Conservation (phyloP, 2,113 vertebrate species). For the Rhinoptilus africanus region DNA sequence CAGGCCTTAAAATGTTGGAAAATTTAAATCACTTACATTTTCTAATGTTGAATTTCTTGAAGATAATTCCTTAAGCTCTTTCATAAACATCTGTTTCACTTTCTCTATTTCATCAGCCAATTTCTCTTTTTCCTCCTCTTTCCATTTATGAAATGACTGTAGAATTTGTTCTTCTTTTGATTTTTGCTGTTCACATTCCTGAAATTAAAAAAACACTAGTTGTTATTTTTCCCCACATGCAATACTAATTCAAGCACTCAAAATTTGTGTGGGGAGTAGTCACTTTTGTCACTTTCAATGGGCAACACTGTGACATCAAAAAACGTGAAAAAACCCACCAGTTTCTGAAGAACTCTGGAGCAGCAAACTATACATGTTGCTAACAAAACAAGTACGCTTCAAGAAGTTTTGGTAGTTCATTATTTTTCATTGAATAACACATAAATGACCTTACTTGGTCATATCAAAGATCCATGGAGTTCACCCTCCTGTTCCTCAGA, state of each 20-base stretch:
- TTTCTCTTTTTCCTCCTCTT: slow-evolving; percentile 85
- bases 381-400: background rate
- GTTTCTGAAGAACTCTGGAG: background rate
- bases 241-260: background rate
- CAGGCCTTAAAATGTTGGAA: background rate
- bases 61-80: slow-evolving; percentile 85
- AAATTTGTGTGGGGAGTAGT: background rate
- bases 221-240: background rate
- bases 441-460: background rate
- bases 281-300: background rate
- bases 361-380: background rate
- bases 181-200: slow-evolving; percentile 87
- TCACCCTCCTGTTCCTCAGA: background rate
- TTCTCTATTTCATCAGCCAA: slow-evolving; percentile 85
- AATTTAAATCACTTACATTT: slow-evolving; percentile 69
- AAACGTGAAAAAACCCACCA: background rate
- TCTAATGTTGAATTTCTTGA: slow-evolving; percentile 79
- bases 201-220: slow-evolving; percentile 15
- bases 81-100: slow-evolving; percentile 86
- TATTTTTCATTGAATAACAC: background rate
- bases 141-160: slow-evolving; percentile 85
- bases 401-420: background rate
- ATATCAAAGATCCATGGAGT: background rate
- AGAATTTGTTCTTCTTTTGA: slow-evolving; percentile 82
- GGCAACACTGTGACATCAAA: background rate